phyloP scores from a whole-genome alignment of 2,113 vertebrate species.

The Zosterops japonicus region DNA sequence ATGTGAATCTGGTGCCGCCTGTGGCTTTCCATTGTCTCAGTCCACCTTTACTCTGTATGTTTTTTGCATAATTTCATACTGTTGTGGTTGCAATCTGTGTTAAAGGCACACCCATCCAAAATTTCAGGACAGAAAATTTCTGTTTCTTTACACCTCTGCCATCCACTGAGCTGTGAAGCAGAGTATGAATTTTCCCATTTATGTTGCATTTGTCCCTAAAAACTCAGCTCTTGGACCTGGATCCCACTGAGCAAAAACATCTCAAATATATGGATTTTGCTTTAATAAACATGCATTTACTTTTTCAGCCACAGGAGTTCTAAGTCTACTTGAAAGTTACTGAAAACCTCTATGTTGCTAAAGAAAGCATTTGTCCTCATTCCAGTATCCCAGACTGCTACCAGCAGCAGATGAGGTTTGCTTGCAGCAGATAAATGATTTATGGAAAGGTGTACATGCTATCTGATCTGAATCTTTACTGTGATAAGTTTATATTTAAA shows the following conservation, averaged over 20 bases:
- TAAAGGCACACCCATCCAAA: not conserved
- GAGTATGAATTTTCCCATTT: not conserved
- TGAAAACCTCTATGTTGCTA: not conserved
- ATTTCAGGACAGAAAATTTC: not conserved
- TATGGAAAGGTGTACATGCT: not conserved
- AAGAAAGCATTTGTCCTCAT: not conserved
- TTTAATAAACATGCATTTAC: not conserved
- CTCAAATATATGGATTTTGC: not conserved
- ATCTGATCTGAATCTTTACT: not conserved
- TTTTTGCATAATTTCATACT: not conserved
- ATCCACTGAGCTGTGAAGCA: not conserved
- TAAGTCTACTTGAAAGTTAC: not conserved
- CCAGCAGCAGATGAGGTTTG: not conserved
- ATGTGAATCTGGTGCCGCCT: not conserved
- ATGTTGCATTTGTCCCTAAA: not conserved
- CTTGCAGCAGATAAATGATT: not conserved
- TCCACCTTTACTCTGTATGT: not conserved
- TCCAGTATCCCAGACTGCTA: not conserved
- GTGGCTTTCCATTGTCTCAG: not conserved
- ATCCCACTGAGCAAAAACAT: not conserved
- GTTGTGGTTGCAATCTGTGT: accelerated
- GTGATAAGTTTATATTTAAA: not conserved
- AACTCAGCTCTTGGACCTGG: not conserved
- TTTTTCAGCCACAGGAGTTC: not conserved
- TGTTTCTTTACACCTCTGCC: not conserved